Evolutionary conservation across 2,113 vertebrate genomes (phyloP), one percentile per base, ranked within the genome.

Genomic region (Podarcis muralis): DNA sequence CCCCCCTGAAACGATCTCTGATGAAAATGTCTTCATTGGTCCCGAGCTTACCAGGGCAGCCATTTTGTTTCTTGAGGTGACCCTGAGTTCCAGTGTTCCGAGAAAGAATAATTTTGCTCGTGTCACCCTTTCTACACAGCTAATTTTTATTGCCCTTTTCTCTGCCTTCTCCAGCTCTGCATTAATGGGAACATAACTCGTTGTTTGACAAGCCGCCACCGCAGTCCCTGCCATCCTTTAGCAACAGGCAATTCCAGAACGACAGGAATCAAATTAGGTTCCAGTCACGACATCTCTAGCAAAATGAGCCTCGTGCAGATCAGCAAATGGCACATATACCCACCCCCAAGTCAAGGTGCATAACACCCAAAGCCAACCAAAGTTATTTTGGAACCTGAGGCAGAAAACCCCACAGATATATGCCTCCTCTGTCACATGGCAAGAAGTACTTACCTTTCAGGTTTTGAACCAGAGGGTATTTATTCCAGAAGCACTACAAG

Each of bases 111-210:
- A 81, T 81, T 74, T 59, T 8, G 80, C 66, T 20, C 25, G 37
- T 11, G 16, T 30, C 32, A 59, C 16, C 40, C 79, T 72, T 87
- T 72, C 35, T 68, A 87, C 71, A 74, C 69, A 20, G 25, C 59
- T 75, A 71, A 12, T 35, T 74, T 85, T 75, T 74, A 74, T 74
- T 81, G 78, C 86, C 40, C 23, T 57, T 59, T 72, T 87, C 66
- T 87, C 8, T 81, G 30, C 30, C 35, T 32, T 62, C 32, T 72
- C 53, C 48, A 74, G 77, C 32, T 20, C 13, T 4, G 6, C 8
- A 37, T 35, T 72, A 87, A 87, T 87, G 68, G 59, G 78, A 87
- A 13, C 25, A 72, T 69, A 69, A 59, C 72, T 72, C 77, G 72
- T 32, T 30, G n/a, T 69, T 80, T 57, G 20, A 16, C 6, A 25